Conservation (phyloP, 2,113 vertebrate species). For the Coracopsis vasa region DNA sequence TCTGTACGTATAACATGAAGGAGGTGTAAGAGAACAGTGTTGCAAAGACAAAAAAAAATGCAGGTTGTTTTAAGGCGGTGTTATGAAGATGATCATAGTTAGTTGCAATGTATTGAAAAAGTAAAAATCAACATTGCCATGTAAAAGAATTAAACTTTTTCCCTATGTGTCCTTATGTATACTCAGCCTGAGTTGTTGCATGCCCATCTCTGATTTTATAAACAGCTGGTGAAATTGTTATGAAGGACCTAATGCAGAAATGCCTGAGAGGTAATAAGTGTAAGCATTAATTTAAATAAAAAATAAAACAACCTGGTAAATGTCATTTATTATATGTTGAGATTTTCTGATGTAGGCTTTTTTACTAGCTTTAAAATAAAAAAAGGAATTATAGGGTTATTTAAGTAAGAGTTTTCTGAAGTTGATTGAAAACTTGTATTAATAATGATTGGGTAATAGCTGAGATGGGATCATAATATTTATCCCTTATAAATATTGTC, state of each 20-base stretch:
- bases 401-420: background rate
- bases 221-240: background rate
- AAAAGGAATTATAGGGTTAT: background rate
- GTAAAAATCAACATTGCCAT: background rate
- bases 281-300: background rate
- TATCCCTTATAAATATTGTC: background rate
- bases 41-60: background rate
- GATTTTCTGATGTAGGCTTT: background rate
- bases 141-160: background rate
- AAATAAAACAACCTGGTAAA: background rate
- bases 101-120: background rate
- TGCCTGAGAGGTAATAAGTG: background rate
- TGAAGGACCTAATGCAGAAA: background rate
- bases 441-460: background rate
- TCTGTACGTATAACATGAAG: fast-evolving
- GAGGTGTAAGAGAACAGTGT: background rate
- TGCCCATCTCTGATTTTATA: background rate
- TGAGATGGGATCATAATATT: background rate
- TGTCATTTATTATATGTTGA: background rate
- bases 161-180: fast-evolving
- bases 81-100: background rate
- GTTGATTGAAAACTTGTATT: background rate
- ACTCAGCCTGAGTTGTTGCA: background rate
- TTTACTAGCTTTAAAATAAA: background rate
- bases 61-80: background rate